These are phyloP conservation scores for Motacilla alba DNA, from an alignment of 2,113 vertebrate genomes.

Conservation along the genomic window DNA sequence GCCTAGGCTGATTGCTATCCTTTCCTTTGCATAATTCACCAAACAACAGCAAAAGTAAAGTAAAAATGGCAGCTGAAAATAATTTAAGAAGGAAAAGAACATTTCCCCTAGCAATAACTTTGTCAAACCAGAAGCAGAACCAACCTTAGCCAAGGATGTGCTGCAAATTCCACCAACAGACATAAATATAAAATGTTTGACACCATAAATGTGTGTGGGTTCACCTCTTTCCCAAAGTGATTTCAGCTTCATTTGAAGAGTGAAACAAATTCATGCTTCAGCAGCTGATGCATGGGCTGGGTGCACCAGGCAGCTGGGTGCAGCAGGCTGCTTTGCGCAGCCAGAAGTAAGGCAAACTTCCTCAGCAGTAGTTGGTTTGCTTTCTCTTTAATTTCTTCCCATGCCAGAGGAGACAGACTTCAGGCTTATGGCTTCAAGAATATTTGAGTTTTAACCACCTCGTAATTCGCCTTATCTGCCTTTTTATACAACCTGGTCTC, in stretches of 20 bases:
- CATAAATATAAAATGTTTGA: background rate
- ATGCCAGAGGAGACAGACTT: background rate
- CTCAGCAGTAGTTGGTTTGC: background rate
- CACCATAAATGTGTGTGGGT: background rate
- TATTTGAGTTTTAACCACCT: background rate
- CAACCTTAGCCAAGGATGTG: background rate
- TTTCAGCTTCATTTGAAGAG: background rate
- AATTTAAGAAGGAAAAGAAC: background rate
- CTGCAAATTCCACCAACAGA: background rate
- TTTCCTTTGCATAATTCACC: background rate
- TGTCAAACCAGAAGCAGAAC: background rate
- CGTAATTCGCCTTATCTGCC: rapidly evolving
- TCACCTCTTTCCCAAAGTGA: background rate
- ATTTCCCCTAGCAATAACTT: background rate
- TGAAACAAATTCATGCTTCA: background rate
- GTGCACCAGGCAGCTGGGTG: background rate
- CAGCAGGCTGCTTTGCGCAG: background rate
- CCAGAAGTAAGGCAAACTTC: background rate
- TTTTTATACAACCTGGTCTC: background rate
- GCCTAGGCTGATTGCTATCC: background rate
- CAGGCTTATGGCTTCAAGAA: background rate
- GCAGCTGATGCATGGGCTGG: background rate
- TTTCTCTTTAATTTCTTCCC: background rate
- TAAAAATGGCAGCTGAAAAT: background rate
- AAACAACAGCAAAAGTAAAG: background rate